Percentiles rank a stretch among this genome's conserved stretches.
phyloP scores from a whole-genome alignment of 2,797 vertebrate species.

The Eurystomus glaucurus region DNA sequence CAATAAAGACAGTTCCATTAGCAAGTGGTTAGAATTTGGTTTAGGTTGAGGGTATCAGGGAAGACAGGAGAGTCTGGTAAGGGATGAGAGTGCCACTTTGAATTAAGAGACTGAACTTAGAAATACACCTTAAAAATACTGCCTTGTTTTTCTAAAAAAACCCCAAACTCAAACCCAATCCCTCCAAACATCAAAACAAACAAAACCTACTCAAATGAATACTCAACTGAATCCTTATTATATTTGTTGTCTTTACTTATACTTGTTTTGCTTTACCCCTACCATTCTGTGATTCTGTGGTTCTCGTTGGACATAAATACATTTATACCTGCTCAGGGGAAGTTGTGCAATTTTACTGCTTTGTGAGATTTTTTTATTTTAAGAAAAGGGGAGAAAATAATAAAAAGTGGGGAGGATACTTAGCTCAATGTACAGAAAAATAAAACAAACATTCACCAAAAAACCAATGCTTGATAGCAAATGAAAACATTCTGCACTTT shows the following conservation, averaged over 20 bases:
- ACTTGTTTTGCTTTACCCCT: not conserved
- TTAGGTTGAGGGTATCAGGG: not conserved
- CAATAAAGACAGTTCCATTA: not conserved
- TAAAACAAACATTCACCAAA: not conserved
- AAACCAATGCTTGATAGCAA: rapidly evolving
- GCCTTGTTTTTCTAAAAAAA: not conserved
- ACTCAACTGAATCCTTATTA: not conserved
- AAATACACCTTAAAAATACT: not conserved
- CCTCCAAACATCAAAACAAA: not conserved
- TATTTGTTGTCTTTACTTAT: not conserved
- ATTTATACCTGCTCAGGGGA: not conserved
- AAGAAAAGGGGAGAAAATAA: not conserved
- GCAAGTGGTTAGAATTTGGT: not conserved
- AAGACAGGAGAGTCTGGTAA: not conserved
- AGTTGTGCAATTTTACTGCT: not conserved
- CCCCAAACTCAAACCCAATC: not conserved
- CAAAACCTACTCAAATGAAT: not conserved
- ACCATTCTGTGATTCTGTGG: too few species aligned
- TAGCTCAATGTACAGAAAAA: not conserved
- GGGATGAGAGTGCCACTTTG: not conserved
- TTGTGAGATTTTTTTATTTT: not conserved
- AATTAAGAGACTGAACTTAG: not conserved
- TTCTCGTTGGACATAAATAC: not conserved
- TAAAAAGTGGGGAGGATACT: not conserved
- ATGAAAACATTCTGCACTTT: not conserved